Conservation (phyloP, 2,113 vertebrate genomes). For the Donacobius atricapilla region DNA sequence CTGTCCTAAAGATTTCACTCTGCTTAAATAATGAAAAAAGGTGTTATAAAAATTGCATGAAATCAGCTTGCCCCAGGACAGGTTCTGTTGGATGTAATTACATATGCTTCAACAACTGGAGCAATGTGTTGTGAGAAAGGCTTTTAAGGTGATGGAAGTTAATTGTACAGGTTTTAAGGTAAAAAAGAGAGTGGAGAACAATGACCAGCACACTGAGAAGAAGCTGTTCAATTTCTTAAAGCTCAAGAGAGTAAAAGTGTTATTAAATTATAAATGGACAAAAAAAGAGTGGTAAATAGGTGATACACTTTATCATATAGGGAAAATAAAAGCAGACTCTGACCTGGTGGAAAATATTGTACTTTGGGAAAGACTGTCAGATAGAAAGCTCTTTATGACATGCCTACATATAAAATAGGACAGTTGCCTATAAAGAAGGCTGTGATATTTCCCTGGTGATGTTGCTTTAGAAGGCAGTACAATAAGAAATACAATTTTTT, state of each 20-base stretch:
- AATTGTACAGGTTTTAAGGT: constrained; percentile 70
- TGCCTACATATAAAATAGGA: constrained; percentile 64
- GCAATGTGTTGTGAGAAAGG: constrained; percentile 65
- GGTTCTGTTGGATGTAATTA: constrained; percentile 74
- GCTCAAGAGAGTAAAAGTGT: background rate
- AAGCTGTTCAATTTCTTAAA: constrained; percentile 40
- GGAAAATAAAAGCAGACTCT: constrained; percentile 37
- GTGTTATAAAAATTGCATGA: constrained; percentile 79
- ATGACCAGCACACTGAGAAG: background rate
- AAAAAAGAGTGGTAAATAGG: constrained; percentile 35
- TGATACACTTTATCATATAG: background rate
- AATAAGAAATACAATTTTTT: constrained; percentile 49
- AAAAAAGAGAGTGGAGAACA: constrained; percentile 49
- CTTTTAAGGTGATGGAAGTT: constrained; percentile 75
- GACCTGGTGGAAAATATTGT: constrained; percentile 11
- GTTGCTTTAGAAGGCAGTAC: constrained; percentile 43
- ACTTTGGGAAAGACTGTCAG: constrained; percentile 26
- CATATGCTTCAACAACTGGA: constrained; percentile 75
- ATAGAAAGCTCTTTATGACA: constrained; percentile 54
- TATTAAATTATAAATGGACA: constrained; percentile 63
- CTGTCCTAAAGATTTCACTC: constrained; percentile 74
- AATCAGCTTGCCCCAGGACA: constrained; percentile 70
- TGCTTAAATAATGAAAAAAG: constrained; percentile 77
- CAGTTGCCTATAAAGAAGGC: constrained; percentile 46
- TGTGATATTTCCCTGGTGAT: constrained; percentile 67